Conservation (phyloP, 1,140 invertebrate species). For the Platorchestia sp. region DNA sequence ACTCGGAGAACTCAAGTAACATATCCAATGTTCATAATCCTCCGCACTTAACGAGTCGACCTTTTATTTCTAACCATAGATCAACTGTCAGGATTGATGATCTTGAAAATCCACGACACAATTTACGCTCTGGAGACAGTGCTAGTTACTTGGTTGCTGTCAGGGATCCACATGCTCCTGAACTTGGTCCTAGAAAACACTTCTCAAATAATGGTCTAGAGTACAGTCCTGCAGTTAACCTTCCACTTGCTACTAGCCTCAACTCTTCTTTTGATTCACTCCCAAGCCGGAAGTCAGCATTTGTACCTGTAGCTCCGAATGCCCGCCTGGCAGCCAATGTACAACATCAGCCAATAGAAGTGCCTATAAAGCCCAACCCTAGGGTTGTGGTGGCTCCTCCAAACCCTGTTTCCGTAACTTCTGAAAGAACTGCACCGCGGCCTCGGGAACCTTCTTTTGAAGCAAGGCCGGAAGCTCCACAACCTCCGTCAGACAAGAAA, state of each 20-base stretch:
- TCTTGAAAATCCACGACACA: neutral
- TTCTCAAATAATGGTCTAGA: neutral
- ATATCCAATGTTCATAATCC: neutral
- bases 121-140: neutral
- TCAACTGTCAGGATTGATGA: neutral
- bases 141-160: neutral
- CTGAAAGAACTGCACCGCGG: neutral
- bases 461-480: neutral
- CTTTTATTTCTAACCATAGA: neutral
- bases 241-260: neutral
- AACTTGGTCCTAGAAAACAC: neutral
- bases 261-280: neutral
- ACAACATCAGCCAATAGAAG: neutral
- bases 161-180: neutral
- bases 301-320: conserved; percentile 34
- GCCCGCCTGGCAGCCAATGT: neutral
- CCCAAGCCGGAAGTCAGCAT: conserved; percentile 6
- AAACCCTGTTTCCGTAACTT: neutral
- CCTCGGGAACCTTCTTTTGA: neutral
- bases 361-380: neutral
- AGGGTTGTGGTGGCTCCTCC: neutral
- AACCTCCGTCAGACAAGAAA: conserved; percentile 4
- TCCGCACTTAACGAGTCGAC: neutral
- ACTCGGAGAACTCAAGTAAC: neutral
- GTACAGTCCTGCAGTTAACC: neutral